Conservation (phyloP, 2,113 vertebrate species). For the Syrmaticus mikado region DNA sequence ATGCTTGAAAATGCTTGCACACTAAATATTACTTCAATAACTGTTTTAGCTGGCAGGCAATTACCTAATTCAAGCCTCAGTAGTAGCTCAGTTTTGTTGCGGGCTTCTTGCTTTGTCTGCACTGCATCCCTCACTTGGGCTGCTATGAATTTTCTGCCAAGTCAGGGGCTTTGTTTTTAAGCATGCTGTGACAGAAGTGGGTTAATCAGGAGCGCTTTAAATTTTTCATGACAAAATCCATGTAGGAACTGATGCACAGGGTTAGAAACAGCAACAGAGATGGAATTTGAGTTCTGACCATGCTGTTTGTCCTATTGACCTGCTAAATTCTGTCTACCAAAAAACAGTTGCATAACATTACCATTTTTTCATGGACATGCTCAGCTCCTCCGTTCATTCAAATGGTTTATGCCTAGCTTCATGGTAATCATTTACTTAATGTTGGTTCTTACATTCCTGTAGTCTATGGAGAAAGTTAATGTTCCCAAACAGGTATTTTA, state of each 20-base stretch:
- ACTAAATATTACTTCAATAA: neutral
- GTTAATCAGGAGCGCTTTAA: neutral
- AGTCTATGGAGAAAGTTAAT: neutral
- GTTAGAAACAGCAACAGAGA: neutral
- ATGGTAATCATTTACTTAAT: neutral
- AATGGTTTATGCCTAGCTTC: fast-evolving
- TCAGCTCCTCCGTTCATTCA: neutral
- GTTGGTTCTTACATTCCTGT: neutral
- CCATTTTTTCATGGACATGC: neutral
- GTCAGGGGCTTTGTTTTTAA: neutral
- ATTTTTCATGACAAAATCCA: neutral
- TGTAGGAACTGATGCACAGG: neutral
- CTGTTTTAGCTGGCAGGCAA: neutral
- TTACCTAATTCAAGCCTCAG: neutral
- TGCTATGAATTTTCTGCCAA: neutral
- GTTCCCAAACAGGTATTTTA: neutral
- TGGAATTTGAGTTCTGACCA: neutral
- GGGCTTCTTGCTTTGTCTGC: neutral
- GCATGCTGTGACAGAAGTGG: neutral
- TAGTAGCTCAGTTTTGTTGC: neutral
- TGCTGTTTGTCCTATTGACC: neutral
- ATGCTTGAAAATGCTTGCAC: neutral
- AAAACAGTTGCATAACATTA: neutral
- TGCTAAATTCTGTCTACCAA: neutral
- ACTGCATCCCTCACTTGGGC: neutral